phyloP scores from a whole-genome alignment of 2,113 vertebrate species.

The Oophaga pumilio region DNA sequence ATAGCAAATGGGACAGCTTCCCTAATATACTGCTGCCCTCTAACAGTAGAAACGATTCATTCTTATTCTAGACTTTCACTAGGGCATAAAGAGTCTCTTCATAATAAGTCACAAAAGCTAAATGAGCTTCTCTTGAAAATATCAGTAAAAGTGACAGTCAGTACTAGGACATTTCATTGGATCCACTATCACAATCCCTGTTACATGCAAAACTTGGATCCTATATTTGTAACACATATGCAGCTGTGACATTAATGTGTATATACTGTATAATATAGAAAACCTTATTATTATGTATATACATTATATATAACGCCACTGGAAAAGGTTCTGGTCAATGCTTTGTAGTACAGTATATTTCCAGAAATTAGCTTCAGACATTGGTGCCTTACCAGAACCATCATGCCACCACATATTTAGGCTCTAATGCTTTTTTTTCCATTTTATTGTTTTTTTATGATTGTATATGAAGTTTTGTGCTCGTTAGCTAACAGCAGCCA shows the following conservation, averaged over 20 bases:
- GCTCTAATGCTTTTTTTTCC: no score
- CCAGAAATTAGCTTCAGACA: no score
- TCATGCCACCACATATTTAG: no score
- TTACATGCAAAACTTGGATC: background rate
- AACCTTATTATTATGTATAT: no score
- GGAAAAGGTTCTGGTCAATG: no score
- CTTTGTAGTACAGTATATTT: no score
- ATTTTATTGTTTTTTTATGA: no score
- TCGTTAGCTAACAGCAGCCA: no score
- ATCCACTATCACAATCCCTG: background rate
- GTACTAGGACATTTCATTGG: background rate
- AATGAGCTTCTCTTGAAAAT: background rate
- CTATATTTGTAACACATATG: background rate
- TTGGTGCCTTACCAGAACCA: no score
- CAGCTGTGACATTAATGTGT: background rate
- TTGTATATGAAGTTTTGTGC: no score
- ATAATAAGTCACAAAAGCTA: conserved; percentile 2
- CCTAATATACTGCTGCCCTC: conserved; percentile 21
- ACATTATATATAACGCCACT: no score
- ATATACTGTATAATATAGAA: no score
- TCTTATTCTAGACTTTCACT: background rate
- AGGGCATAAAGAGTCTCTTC: conserved; percentile 11
- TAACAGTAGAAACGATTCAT: conserved; percentile 20
- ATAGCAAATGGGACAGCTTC: background rate
- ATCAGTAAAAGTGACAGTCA: conserved; percentile 7